Base-by-base conservation (phyloP, 2,113 vertebrate genomes). In the Camelus bactrianus region DNA sequence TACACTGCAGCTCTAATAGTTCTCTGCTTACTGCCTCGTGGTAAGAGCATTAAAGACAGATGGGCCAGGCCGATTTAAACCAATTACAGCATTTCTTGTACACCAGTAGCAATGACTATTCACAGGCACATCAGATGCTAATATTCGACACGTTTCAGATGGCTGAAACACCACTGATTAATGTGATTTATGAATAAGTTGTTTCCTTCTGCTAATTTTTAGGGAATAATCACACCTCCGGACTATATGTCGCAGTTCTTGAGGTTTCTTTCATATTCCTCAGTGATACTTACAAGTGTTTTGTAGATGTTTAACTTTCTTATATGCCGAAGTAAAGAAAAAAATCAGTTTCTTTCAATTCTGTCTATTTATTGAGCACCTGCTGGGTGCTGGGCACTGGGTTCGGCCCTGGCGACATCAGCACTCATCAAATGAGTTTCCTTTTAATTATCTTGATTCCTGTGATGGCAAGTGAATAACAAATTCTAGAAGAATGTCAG, bases 1-100 rank as follows among this genome's bases (percentile, higher is more conserved):
- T 98, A 98, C 98, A 98, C 98, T 98, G 98, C 97, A 96, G 98
- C 98, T 97, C 98, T 99, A 99, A 99, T 99, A 98, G 98, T 99
- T 98, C 98, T 98, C 94, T 98, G 98, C 98, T 98, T 98, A 98
- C 98, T 98, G 98, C 98, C 98, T 98, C 98, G 98, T 98, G 99
- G 98, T 99, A 99, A 99, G 99, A 99, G 99, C 98, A 99, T 99
- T 98, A 98, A 98, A 99, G 98, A 98, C 99, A 99, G 99, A 99
- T 98, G 98, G 98, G 97, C 98, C 96, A 97, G 92, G 98, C 98
- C 98, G 99, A 99, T 99, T 98, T 99, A 99, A 99, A 99, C 99
- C 98, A 99, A 98, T 98, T 98, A 99, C 98, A 98, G 98, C 97
- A 97, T 98, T 99, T 99, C 99, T 98, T 99, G 99, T 99, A 98